Percentiles rank a stretch among this genome's conserved stretches.
Conservation (phyloP, 2,113 vertebrate genomes). For the Podiceps cristatus region DNA sequence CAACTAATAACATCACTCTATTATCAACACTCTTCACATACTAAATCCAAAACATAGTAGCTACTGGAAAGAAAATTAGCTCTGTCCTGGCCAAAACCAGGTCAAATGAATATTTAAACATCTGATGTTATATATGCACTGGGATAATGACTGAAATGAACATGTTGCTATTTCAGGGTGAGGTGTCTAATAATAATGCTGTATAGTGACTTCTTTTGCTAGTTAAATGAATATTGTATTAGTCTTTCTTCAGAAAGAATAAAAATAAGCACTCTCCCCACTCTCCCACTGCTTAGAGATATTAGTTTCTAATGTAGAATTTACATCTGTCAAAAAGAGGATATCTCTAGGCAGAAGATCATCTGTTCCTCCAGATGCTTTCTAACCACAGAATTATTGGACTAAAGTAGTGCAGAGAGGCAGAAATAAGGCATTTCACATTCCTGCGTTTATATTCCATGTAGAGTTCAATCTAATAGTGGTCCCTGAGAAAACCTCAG, state of each 20-base stretch:
- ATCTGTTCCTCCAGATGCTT: slow-evolving; percentile 37
- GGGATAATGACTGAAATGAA: not conserved
- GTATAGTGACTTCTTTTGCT: not conserved
- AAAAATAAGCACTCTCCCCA: not conserved
- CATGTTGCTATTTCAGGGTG: not conserved
- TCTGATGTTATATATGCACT: not conserved
- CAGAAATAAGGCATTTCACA: not conserved
- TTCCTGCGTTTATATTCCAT: not conserved
- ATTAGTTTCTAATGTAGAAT: not conserved
- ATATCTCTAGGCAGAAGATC: slow-evolving; percentile 12
- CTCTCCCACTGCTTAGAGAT: not conserved
- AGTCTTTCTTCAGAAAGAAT: not conserved
- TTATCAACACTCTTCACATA: too few relatives aligned
- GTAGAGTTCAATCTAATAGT: not conserved
- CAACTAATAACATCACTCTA: too few relatives aligned
- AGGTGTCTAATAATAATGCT: not conserved
- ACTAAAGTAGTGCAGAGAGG: not conserved
- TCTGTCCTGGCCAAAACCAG: too few relatives aligned
- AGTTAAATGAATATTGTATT: not conserved
- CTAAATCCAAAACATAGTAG: too few relatives aligned
- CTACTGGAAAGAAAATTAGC: too few relatives aligned
- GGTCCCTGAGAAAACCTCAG: not conserved
- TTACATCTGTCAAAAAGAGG: not conserved
- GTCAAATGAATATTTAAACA: not conserved
- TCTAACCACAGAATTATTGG: not conserved